Percentiles rank a stretch among this genome's conserved stretches.
Conservation (phyloP, 1,140 invertebrate species). For the Cataglyphis hispanica region DNA sequence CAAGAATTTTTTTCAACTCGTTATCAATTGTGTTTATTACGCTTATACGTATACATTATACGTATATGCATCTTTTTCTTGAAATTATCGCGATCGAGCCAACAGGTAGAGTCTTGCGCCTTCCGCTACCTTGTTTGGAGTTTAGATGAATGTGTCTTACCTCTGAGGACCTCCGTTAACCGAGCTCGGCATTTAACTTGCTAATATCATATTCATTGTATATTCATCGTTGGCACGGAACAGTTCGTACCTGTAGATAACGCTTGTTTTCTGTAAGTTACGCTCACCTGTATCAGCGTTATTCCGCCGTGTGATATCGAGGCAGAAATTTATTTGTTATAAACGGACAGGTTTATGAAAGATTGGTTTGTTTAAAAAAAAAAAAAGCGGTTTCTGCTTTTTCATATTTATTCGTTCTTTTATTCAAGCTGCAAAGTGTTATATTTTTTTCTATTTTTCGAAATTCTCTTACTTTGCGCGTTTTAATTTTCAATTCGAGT, state of each 20-base stretch:
- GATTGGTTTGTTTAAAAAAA: no score
- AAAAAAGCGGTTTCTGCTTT: not conserved
- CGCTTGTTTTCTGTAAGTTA: slow-evolving; percentile 35
- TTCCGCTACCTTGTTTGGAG: slow-evolving; percentile 65
- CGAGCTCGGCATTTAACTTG: slow-evolving; percentile 77
- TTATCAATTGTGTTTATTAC: not conserved
- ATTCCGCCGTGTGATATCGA: slow-evolving; percentile 3
- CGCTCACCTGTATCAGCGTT: slow-evolving; percentile 24
- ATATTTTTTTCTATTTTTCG: not conserved
- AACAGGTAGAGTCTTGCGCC: slow-evolving; percentile 69
- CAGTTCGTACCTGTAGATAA: slow-evolving; percentile 45
- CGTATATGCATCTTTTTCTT: not conserved
- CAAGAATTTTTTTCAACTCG: not conserved
- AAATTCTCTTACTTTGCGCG: not conserved
- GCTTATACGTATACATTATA: not conserved
- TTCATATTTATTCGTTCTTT: not conserved
- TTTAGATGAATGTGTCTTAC: slow-evolving; percentile 72
- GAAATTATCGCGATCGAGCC: slow-evolving; percentile 40
- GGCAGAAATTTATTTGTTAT: slow-evolving; percentile 25
- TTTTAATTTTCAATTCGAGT: slow-evolving; percentile 1
- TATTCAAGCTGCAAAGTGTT: not conserved
- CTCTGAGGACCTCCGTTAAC: slow-evolving; percentile 40
- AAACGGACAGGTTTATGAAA: not conserved
- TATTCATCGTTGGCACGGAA: slow-evolving; percentile 74
- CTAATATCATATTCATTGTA: slow-evolving; percentile 80